Evolutionary conservation across 2,797 vertebrate species (phyloP).

Genomic region (Microctenopoma steveboyesi): DNA sequence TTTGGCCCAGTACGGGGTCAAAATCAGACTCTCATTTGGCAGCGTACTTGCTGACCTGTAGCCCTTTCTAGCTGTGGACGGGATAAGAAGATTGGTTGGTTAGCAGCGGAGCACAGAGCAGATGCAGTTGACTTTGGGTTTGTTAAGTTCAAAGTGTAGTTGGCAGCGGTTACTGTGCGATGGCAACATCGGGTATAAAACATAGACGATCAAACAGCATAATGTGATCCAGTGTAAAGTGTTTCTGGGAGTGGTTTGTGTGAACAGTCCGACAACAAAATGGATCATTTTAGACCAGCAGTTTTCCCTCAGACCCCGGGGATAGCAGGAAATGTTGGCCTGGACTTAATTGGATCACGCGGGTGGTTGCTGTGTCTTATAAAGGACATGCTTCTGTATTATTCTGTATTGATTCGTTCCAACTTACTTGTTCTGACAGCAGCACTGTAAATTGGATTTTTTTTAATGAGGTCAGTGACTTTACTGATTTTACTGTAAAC

Average conservation of each 20-base stretch:
- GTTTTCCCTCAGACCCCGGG: constrained; percentile 19
- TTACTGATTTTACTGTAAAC: constrained; percentile 30
- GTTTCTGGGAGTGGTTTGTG: not conserved
- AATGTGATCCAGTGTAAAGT: not conserved
- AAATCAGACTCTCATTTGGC: constrained; percentile 50
- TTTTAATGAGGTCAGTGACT: constrained; percentile 54
- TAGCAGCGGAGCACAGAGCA: constrained; percentile 24
- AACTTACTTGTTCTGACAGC: constrained; percentile 41
- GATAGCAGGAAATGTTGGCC: constrained; percentile 27
- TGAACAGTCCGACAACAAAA: constrained; percentile 12
- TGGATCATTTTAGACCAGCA: constrained; percentile 17
- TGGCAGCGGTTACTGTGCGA: not conserved
- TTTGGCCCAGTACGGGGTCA: constrained; percentile 30
- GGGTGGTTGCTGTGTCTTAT: constrained; percentile 48
- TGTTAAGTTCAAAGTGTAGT: constrained; percentile 41
- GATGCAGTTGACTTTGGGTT: constrained; percentile 30
- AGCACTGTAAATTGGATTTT: constrained; percentile 56
- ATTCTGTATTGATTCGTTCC: constrained; percentile 60
- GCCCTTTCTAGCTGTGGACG: constrained; percentile 44
- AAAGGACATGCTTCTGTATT: constrained; percentile 47
- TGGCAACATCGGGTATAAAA: not conserved
- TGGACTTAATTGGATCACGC: constrained; percentile 61
- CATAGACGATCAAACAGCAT: not conserved
- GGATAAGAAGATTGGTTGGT: constrained; percentile 26
- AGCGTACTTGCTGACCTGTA: constrained; percentile 46